Percentiles rank a stretch among this genome's conserved stretches.
These are phyloP conservation scores for Papilio demoleus DNA, from an alignment of 2,888 invertebrate genomes.

Conservation along the genomic window DNA sequence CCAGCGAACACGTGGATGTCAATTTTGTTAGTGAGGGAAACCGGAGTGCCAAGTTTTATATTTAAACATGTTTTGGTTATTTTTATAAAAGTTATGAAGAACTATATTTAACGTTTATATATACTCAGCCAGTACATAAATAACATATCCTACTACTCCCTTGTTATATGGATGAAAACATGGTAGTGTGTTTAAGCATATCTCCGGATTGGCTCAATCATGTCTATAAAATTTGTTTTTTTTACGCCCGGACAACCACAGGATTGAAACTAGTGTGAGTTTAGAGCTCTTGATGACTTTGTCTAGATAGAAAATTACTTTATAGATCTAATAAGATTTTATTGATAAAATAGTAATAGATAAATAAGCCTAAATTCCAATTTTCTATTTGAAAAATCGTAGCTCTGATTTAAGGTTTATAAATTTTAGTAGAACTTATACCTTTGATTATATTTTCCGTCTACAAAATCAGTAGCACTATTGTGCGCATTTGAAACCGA, in stretches of 20 bases:
- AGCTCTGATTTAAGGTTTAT: neutral
- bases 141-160: too few relatives aligned
- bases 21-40: constrained; percentile 52
- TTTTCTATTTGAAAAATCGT: neutral
- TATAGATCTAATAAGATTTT: neutral
- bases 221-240: too few relatives aligned
- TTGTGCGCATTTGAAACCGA: constrained; percentile 50
- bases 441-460: constrained; percentile 10
- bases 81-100: constrained; percentile 10
- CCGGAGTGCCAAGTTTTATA: constrained; percentile 46
- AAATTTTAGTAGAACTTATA: neutral
- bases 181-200: too few relatives aligned
- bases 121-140: neutral
- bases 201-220: too few relatives aligned
- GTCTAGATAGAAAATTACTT: too few relatives aligned
- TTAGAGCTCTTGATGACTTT: too few relatives aligned
- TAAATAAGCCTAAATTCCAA: neutral
- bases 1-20: constrained; percentile 57
- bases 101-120: neutral
- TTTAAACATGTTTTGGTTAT: constrained; percentile 43
- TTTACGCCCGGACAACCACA: too few relatives aligned
- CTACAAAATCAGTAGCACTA: constrained; percentile 42
- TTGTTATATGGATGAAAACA: too few relatives aligned
- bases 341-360: neutral
- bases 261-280: too few relatives aligned